Conservation (phyloP, 2,888 invertebrate species). For the Chaetoderma sp. region DNA sequence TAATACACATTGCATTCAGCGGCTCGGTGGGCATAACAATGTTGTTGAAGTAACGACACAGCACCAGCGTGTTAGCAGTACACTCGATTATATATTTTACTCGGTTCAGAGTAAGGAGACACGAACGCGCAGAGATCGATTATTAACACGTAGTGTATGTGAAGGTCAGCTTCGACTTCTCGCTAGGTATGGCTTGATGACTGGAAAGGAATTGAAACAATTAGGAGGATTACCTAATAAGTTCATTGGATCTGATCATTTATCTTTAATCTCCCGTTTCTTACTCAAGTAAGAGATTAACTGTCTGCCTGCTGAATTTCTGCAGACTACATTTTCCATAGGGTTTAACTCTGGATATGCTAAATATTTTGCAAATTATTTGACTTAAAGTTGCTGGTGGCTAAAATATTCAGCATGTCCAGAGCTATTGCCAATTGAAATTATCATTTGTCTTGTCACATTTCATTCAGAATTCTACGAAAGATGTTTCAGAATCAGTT, state of each 20-base stretch:
- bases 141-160: constrained; percentile 27
- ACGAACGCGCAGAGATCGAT: constrained; percentile 18
- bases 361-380: too few species aligned
- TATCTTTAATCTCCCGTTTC: constrained; percentile 58
- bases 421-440: too few species aligned
- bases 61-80: constrained; percentile 79
- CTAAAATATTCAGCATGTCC: too few species aligned
- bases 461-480: too few species aligned
- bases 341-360: too few species aligned
- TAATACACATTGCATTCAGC: constrained; percentile 69
- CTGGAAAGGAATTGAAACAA: constrained; percentile 73
- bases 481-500: too few species aligned
- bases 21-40: constrained; percentile 59
- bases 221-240: constrained; percentile 80
- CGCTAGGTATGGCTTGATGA: constrained; percentile 78
- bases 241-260: constrained; percentile 60
- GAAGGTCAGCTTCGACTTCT: constrained; percentile 75
- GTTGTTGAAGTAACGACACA: constrained; percentile 80
- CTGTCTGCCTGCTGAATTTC: too few species aligned
- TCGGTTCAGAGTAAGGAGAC: constrained; percentile 39
- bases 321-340: too few species aligned
- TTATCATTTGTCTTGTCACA: not conserved
- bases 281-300: constrained; percentile 25
- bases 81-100: constrained; percentile 92
- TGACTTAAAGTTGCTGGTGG: too few species aligned